Conservation (phyloP, 2,888 invertebrate genomes). For the Sepiola atlantica region DNA sequence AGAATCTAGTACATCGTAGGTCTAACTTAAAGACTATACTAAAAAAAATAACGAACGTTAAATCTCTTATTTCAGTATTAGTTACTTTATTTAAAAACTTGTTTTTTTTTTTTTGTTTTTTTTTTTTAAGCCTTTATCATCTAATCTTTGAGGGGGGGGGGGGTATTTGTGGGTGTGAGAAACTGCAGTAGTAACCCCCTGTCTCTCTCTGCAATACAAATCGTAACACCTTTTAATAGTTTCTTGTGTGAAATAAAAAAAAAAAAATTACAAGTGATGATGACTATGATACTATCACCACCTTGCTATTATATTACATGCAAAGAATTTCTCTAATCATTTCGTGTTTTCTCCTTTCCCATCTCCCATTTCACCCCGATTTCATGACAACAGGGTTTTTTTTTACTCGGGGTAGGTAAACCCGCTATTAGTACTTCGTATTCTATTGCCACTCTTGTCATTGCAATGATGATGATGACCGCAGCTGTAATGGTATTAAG, state of each 20-base stretch:
- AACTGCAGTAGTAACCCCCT: not conserved
- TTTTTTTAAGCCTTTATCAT: not conserved
- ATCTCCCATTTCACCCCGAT: too few relatives aligned
- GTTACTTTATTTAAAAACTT: not conserved
- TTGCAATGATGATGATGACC: not conserved
- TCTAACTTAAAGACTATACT: too few relatives aligned
- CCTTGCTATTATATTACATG: constrained; percentile 21
- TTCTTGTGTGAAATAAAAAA: not conserved
- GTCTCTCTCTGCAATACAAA: not conserved
- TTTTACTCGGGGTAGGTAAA: not conserved
- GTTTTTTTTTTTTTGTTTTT: not conserved
- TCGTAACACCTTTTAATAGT: not conserved
- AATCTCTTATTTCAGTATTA: not conserved
- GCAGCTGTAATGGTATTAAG: not conserved
- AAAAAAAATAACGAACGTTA: too few relatives aligned
- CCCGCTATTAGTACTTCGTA: too few relatives aligned
- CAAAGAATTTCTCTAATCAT: not conserved
- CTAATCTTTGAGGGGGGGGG: not conserved
- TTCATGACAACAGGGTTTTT: too few relatives aligned
- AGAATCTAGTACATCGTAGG: too few relatives aligned
- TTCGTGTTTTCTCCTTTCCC: too few relatives aligned
- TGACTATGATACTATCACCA: not conserved
- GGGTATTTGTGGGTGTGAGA: not conserved
- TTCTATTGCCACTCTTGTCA: not conserved
- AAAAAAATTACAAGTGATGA: not conserved